Evolutionary conservation across 2,797 vertebrate species (phyloP), one percentile per base, ranked within the genome.

Genomic region (Protosalanx chinensis): DNA sequence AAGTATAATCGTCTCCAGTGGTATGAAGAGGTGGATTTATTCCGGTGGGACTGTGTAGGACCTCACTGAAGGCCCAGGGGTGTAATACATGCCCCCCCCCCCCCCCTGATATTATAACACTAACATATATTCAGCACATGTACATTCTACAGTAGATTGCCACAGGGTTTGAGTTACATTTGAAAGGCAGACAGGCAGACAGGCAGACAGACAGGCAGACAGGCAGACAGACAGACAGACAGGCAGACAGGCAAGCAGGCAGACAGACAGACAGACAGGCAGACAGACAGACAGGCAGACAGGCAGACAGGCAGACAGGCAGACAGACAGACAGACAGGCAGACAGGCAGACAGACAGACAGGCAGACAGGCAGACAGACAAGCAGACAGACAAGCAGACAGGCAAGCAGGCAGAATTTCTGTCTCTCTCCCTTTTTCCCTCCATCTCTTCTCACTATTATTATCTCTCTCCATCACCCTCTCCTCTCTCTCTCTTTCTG

Each of bases 161-260:
- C 1, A 46, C 41, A 46, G 41, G 18, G 10, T 16, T 18, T 53
- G 51, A 53, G 4, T 16, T n/a, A 4, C 51, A 53, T 18, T 53
- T 53, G 15, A 53, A 53, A 37, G 33, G 7, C 4, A 37, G 35
- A 7, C 35, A 37, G 35, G 2, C 35, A 37, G 37, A 3, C 37
- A 41, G 10, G 6, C 37, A 41, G 37, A 2, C n/a, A n/a, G n/a
- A n/a, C n/a, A n/a, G n/a, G n/a, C n/a, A n/a, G n/a, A n/a, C n/a
- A n/a, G n/a, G n/a, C n/a, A n/a, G n/a, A n/a, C n/a, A n/a, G 61
- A 63, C 30, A 64, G 20, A 63, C 29, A 63, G 61, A 63, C 30
- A 63, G 16, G 5, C 61, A 33, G 33, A 5, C 33, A 35, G 33
- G 6, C 33, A 35, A 6, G 6, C 33, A 35, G 33, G n/a, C n/a